These are phyloP conservation scores for Hycleus phaleratus DNA, from an alignment of 1,140 invertebrate genomes.

Conservation along the genomic window DNA sequence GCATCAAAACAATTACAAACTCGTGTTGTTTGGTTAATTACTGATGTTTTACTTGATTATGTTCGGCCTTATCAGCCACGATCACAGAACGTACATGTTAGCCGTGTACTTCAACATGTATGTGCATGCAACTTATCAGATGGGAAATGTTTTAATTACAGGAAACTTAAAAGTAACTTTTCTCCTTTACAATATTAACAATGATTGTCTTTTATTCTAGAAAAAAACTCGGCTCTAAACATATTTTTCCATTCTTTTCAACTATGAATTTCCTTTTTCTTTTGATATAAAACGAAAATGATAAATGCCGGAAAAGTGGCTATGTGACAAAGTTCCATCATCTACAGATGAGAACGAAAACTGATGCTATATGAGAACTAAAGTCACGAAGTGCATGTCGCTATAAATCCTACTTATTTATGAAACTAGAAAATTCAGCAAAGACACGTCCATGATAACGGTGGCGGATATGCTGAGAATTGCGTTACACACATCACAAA, in stretches of 20 bases:
- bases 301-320: slow-evolving; percentile 26
- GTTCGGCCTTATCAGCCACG: slow-evolving; percentile 25
- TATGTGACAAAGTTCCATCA: slow-evolving; percentile 31
- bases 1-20: slow-evolving; percentile 31
- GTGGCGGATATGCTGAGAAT: slow-evolving; percentile 16
- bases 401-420: slow-evolving; percentile 35
- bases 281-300: slow-evolving; percentile 14
- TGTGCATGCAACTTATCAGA: slow-evolving; percentile 22
- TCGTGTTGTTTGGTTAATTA: slow-evolving; percentile 29
- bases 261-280: neutral
- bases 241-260: too few relatives aligned
- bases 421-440: slow-evolving; percentile 26
- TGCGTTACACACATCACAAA: neutral
- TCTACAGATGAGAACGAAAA: slow-evolving; percentile 12
- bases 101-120: neutral
- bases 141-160: slow-evolving; percentile 14
- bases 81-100: slow-evolving; percentile 4
- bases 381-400: slow-evolving; percentile 34
- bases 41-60: slow-evolving; percentile 28
- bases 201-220: too few relatives aligned
- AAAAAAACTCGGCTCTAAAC: too few relatives aligned
- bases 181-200: neutral
- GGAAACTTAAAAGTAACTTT: neutral
- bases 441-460: slow-evolving; percentile 19
- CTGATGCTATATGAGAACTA: slow-evolving; percentile 18